phyloP scores from a whole-genome alignment of 2,797 vertebrate genomes.

The Pygocentrus nattereri region DNA sequence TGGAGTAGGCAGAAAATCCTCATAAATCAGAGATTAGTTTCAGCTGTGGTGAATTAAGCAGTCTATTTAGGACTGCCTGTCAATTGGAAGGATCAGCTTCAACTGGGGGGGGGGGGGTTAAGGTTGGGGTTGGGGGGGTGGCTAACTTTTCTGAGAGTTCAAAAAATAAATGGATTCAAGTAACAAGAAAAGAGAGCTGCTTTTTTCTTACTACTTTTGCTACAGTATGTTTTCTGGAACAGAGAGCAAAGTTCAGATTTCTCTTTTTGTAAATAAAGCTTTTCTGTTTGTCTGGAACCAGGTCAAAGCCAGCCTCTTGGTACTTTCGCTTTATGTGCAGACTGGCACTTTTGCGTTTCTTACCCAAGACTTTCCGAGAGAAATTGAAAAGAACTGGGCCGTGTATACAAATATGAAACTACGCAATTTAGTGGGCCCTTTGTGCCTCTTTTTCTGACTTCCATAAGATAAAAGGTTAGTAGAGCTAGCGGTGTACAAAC shows the following conservation, averaged over 20 bases:
- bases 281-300: conserved; percentile 17
- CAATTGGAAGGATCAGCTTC: conserved; percentile 20
- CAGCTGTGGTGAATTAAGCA: conserved; percentile 38
- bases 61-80: conserved; percentile 39
- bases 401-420: conserved; percentile 16
- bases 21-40: conserved; percentile 45
- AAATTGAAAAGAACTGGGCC: conserved; percentile 26
- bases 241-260: conserved; percentile 28
- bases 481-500: conserved; percentile 9
- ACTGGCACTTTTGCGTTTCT: conserved; percentile 6
- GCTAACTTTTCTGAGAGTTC: not conserved
- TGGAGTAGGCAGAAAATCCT: conserved; percentile 22
- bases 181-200: conserved; percentile 2
- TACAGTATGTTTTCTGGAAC: conserved; percentile 16
- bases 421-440: not conserved
- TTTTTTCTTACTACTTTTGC: not conserved
- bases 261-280: conserved; percentile 22
- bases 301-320: conserved; percentile 23
- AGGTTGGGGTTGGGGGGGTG: not conserved
- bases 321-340: conserved; percentile 20
- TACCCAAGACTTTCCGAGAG: conserved; percentile 16
- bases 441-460: not conserved
- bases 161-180: conserved; percentile 28
- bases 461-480: conserved; percentile 18
- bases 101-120: not conserved